A percentile compares a stretch with the other conserved stretches of the same genome.
Conservation (phyloP, 1,140 invertebrate species). For the Lasaia peninsularis region DNA sequence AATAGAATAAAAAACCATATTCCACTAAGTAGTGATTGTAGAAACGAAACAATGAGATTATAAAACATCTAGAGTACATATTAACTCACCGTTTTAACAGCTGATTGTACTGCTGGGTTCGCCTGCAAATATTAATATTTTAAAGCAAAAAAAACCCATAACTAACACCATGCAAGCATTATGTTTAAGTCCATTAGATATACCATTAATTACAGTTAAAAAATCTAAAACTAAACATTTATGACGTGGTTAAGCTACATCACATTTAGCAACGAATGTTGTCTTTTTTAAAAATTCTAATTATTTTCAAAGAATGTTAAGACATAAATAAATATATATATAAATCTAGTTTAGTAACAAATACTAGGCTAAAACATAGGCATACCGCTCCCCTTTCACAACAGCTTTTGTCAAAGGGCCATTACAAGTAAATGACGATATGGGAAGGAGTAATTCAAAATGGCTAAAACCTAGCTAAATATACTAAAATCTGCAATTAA, state of each 20-base stretch:
- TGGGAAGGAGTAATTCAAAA: no score
- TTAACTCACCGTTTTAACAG: constrained; percentile 87
- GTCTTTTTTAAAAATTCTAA: no score
- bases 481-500: no score
- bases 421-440: no score
- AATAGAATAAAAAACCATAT: constrained; percentile 29
- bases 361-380: no score
- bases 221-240: constrained; percentile 6
- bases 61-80: constrained; percentile 23
- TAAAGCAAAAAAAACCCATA: constrained; percentile 53
- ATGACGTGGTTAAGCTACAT: not conserved
- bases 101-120: constrained; percentile 89
- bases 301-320: no score
- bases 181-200: not conserved
- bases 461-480: no score
- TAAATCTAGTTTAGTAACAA: no score
- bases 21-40: constrained; percentile 54
- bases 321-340: no score
- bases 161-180: constrained; percentile 58
- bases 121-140: constrained; percentile 81
- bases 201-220: constrained; percentile 12
- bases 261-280: no score
- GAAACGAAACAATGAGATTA: constrained; percentile 27
- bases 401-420: no score
- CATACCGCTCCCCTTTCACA: no score